Evolutionary conservation across 2,888 invertebrate species (phyloP).

Genomic region (Ernsta delagoae): DNA sequence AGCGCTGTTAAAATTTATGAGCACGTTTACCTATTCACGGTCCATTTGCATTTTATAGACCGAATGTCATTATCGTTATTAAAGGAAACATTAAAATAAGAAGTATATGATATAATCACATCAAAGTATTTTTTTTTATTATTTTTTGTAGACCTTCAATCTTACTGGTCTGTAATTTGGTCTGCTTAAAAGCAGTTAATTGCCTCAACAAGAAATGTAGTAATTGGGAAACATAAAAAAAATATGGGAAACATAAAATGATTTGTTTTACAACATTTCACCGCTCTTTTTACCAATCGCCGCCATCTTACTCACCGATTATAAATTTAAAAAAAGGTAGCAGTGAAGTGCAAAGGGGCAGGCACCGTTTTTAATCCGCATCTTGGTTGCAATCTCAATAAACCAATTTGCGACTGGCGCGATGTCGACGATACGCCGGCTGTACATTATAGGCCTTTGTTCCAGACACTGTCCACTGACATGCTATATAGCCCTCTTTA

Average conservation of each 20-base stretch:
- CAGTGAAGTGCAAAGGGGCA: conserved; percentile 38
- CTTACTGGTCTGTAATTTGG: too few relatives aligned
- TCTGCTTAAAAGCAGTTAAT: too few relatives aligned
- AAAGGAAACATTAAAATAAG: not conserved
- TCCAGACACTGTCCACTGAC: conserved; percentile 52
- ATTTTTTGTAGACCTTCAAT: too few relatives aligned
- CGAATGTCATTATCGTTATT: not conserved
- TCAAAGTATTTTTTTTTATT: too few relatives aligned
- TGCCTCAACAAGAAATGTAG: too few relatives aligned
- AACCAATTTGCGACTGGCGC: conserved; percentile 69
- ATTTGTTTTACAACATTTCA: too few relatives aligned
- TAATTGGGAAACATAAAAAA: too few relatives aligned
- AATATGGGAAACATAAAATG: too few relatives aligned
- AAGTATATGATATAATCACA: too few relatives aligned
- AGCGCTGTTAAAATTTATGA: conserved; percentile 8
- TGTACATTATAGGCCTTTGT: conserved; percentile 60
- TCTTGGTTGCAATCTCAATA: conserved; percentile 72
- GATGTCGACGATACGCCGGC: too few relatives aligned
- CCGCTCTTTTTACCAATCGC: too few relatives aligned
- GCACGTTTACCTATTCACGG: not conserved
- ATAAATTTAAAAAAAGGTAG: not conserved
- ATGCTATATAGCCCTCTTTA: conserved; percentile 45
- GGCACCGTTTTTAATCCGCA: conserved; percentile 54
- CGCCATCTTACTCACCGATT: too few relatives aligned
- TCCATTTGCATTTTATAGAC: conserved; percentile 17